Evolutionary conservation across 2,113 vertebrate genomes (phyloP), one percentile per base, ranked within the genome.

Genomic region (Columba livia): DNA sequence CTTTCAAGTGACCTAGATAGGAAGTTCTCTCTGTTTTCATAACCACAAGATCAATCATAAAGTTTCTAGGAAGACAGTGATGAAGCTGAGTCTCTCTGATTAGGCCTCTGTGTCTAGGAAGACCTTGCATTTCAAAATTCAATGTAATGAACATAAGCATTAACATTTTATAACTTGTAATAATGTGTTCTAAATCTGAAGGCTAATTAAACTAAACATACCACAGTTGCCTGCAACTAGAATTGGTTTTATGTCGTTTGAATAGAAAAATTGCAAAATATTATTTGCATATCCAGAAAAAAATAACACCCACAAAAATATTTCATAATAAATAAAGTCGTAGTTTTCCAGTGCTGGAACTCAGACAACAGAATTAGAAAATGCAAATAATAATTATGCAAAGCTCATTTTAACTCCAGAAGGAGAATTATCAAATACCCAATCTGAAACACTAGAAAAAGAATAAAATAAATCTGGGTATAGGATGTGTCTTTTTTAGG

Each of bases 201-300:
- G 36, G 8, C 11, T 93, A 83, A 97, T 97, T 96, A 94, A 87
- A 79, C 17, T 40, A 72, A 94, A 69, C 61, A 42, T 38, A 93
- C 31, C 4, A 48, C 89, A 75, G 36, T 74, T 86, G 65, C 42
- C 51, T 88, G 47, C 28, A 89, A 85, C 61, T 80, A 62, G 56
- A 91, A 78, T 38, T 62, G 23, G 16, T 85, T 90, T 25, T 36
- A 82, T 51, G 47, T 12, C 2, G 71, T 88, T 96, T 83, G 86
- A 89, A 89, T 88, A n/a, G 29, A 91, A 86, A 95, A 95, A 80
- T 36, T 85, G 28, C 51, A 89, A 79, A 84, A 67, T 3, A 10
- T 47, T 88, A 75, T 91, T 92, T 95, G 19, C 34, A 71, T 93
- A 94, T 53, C 44, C 65, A 75, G 47, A 73, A 88, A 94, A 42